Evolutionary conservation across 1,140 invertebrate species (phyloP), one percentile per base, ranked within the genome.

Genomic region (Cylas formicarius): DNA sequence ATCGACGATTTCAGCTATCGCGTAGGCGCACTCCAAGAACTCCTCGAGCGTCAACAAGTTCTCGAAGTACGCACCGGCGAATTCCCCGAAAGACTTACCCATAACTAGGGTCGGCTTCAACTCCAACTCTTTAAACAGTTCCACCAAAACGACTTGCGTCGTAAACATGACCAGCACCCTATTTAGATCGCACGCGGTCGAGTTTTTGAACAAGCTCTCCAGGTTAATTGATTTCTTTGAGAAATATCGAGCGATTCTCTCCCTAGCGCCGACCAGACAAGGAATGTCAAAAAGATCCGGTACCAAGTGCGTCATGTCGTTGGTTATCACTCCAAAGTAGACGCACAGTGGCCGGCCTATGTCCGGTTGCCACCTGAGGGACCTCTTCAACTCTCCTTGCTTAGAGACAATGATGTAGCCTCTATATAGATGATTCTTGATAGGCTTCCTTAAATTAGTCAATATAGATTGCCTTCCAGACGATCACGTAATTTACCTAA

Each of bases 311-410:
- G 75, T 61, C 89, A 90, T 94, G 57, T 94, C 88, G 4, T 89
- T 89, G 75, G 68, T n/a, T 85, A 95, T 90, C 34, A 90, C 90
- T 47, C 89, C 84, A 67, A 90, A 96, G 7, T 94, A 78, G 67
- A 85, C 90, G 74, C 87, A 91, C 0, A 95, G 69, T 11, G 87
- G 85, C 49, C 77, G 66, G 41, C 71, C 70, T 4, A 74, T 67
- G 1, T 75, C 79, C 0, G 72, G 65, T 59, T 73, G 81, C 61
- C 77, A 73, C 33, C 76, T 67, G 49, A 18, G 69, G 74, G 76
- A 82, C 80, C 44, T 75, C 66, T 62, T 41, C 67, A 71, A 34
- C 63, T 56, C 55, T 52, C 65, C 60, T 44, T 56, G 45, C 57
- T 77, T 61, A 59, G 67, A 61, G 19, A 76, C 63, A 11, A 80